These are phyloP conservation scores for Paedocypris sp. DNA, from an alignment of 2,113 vertebrate genomes.

Conservation along the genomic window DNA sequence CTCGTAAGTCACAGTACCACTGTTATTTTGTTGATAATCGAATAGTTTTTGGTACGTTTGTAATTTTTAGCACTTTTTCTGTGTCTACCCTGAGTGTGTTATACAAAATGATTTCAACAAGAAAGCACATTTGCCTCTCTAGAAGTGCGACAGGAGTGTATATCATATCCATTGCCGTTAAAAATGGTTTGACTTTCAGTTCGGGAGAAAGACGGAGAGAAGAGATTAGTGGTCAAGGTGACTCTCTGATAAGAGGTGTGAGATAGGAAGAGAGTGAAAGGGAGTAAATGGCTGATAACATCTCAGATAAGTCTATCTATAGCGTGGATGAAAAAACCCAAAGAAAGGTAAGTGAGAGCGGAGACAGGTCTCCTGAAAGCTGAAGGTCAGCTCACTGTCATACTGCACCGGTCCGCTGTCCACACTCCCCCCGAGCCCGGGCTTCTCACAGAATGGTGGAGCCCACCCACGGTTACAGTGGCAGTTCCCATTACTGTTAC, in stretches of 20 bases:
- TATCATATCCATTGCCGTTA: no score
- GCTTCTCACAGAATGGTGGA: conserved; percentile 78
- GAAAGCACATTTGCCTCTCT: no score
- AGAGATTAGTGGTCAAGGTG: conserved; percentile 17
- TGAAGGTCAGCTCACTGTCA: conserved; percentile 62
- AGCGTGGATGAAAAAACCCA: not conserved
- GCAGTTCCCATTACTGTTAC: conserved; percentile 90
- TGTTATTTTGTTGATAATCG: no score
- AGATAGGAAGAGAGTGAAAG: not conserved
- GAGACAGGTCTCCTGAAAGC: not conserved
- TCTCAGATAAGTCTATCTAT: conserved; percentile 1
- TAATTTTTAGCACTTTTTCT: no score
- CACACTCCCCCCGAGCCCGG: conserved; percentile 77
- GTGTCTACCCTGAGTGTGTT: no score
- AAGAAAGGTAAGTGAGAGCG: not conserved
- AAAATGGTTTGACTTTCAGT: not conserved
- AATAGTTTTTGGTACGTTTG: no score
- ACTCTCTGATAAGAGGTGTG: conserved; percentile 25
- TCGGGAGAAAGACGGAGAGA: not conserved
- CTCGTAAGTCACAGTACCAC: no score
- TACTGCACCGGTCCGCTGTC: conserved; percentile 82
- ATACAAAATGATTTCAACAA: no score
- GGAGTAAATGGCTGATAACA: conserved; percentile 11
- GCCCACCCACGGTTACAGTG: conserved; percentile 82
- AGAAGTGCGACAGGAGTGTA: no score